Conservation (phyloP, 2,113 vertebrate species). For the Rhabdomys dilectus region DNA sequence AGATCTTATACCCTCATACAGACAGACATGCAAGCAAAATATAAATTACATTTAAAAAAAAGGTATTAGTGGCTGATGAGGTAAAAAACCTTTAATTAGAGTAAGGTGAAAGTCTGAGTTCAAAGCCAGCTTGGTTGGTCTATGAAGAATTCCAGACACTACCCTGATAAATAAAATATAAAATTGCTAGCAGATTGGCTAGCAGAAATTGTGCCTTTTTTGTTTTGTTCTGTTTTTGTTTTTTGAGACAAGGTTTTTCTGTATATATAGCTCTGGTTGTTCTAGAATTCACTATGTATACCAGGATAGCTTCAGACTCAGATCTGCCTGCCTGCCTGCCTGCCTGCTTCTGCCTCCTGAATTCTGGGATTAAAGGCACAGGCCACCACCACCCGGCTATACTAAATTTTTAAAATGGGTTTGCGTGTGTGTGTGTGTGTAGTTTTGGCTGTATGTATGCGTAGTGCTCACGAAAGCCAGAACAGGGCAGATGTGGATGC, state of each 20-base stretch:
- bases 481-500: neutral
- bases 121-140: neutral
- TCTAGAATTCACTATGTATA: neutral
- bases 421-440: neutral
- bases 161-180: neutral
- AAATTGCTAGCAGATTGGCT: neutral
- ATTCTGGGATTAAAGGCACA: neutral
- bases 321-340: too few species aligned
- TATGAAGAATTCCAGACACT: neutral
- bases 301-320: neutral
- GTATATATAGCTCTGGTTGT: neutral
- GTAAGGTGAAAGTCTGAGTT: neutral
- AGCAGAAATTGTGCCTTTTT: neutral
- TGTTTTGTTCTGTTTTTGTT: neutral
- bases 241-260: neutral
- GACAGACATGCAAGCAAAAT: too few species aligned
- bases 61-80: neutral
- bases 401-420: neutral
- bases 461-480: neutral
- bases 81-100: neutral
- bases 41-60: neutral
- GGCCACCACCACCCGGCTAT: neutral
- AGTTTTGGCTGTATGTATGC: neutral
- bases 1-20: too few species aligned
- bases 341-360: neutral